Base-by-base conservation (phyloP, 2,113 vertebrate species). In the Scophthalmus maximus region DNA sequence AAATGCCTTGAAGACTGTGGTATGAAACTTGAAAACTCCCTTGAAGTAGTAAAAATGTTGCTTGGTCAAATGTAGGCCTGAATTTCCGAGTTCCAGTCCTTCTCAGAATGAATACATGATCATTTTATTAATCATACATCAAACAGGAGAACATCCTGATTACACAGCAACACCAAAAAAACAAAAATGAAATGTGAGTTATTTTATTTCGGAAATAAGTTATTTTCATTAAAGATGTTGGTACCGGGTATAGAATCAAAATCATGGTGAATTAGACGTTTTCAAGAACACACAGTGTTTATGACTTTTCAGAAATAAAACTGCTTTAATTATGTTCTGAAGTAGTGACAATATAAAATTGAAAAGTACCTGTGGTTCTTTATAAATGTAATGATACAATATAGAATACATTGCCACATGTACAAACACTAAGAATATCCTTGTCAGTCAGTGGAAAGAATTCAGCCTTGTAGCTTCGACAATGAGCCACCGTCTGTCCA, bases 401-500 rank as follows among this genome's bases (percentile, higher is more conserved):
- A 49, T 8, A 60, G n/a, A 47, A 56, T 12, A 53, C 5, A 50
- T 11, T 9, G 23, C 7, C 12, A 23, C 1, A 64, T 57, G 34
- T 36, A n/a, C n/a, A 20, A 75, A 59, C 2, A 14, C 26, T 29
- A 64, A 40, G 15, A 76, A 80, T 58, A 68, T 57, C 51, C 30
- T 67, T 30, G 27, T 57, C 46, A 34, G 27, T 57, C 46, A 29
- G 30, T 2, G 20, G 29, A 83, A 76, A 47, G 72, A 81, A 67
- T 82, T 57, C 30, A 46, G 61, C 30, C 68, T 58, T 46, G 73
- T 15, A 32, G 42, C 27, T 56, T 6, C 52, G 53, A 79, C 74
- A 85, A 58, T 75, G 62, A 84, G 56, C 72, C 17, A 44, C 26
- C 18, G 12, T 78, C 74, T 55, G 61, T 72, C 65, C 49, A 9